Conservation (phyloP, 2,797 vertebrate species). For the Kryptopterus vitreolus region DNA sequence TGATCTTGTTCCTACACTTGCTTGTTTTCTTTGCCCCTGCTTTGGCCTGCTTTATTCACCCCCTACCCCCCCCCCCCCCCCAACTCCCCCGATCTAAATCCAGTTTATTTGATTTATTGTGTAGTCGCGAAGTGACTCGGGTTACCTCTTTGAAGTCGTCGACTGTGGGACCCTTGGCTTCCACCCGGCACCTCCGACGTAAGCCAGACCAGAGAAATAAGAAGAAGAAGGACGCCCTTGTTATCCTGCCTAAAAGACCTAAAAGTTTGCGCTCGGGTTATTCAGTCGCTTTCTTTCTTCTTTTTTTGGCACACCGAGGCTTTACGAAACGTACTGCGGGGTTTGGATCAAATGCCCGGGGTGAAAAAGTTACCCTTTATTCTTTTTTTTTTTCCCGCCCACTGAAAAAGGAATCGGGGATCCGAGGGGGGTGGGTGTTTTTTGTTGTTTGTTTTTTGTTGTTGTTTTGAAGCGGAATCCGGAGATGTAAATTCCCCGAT, state of each 20-base stretch:
- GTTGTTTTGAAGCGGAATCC: too few relatives aligned
- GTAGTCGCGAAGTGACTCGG: slow-evolving; percentile 74
- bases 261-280: slow-evolving; percentile 51
- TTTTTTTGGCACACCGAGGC: slow-evolving; percentile 47
- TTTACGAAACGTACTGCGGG: slow-evolving; percentile 30
- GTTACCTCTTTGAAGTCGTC: slow-evolving; percentile 83
- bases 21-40: slow-evolving; percentile 51
- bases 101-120: slow-evolving; percentile 82
- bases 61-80: too few relatives aligned
- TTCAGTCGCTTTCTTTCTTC: slow-evolving; percentile 30
- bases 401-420: neutral
- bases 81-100: too few relatives aligned
- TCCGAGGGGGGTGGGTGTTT: slow-evolving; percentile 24
- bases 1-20: slow-evolving; percentile 41
- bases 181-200: slow-evolving; percentile 65
- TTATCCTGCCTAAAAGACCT: slow-evolving; percentile 49
- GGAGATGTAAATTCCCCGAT: neutral
- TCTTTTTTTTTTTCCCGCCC: neutral
- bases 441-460: too few relatives aligned
- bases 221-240: slow-evolving; percentile 61
- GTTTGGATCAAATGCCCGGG: slow-evolving; percentile 33
- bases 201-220: slow-evolving; percentile 60
- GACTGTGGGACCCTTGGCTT: slow-evolving; percentile 74
- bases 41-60: slow-evolving; percentile 42
- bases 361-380: slow-evolving; percentile 41